Base-by-base conservation (phyloP, 2,113 vertebrate species). In the Scartelaos histophorus region DNA sequence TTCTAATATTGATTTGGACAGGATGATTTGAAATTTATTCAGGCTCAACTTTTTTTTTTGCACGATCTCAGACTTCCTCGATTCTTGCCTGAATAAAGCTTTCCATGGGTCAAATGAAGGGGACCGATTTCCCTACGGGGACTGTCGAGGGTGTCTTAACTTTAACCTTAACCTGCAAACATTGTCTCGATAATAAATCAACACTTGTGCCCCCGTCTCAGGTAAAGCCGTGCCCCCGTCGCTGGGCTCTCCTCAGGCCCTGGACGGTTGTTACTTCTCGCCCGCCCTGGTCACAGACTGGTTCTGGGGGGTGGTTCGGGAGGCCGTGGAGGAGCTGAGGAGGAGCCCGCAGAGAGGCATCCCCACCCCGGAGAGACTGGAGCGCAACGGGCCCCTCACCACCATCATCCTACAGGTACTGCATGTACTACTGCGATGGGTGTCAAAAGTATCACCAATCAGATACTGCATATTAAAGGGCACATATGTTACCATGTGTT, bases 241-340 rank as follows among this genome's bases (percentile, higher is more conserved):
- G 21, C 87, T 91, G 53, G 87, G 75, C 49, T 84, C 88, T 2
- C 82, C 93, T n/a, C 92, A 93, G 71, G 88, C 91, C 54, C 84
- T 93, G 77, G 92, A 93, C 5, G 93, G 93, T 11, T 92, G 86
- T 76, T 95, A 94, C 79, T 93, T 95, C 80, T 95, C 94, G 1
- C 93, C 94, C 3, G 21, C 79, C 60, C 82, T 93, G 75, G 94
- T 95, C 56, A 84, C 91, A 0, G 93, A 94, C 78, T 95, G 94
- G 94, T 94, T 95, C 78, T 93, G 91, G 92, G 88, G 81, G 1
- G 92, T 93, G 9, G 91, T 95, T 15, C 88, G 92, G 1, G 78
- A 82, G 38, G 93, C 90, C 0, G 93, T 94, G 22, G 92, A 92
- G 60, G 93, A 94, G 78, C 79, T 93, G 56, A 75, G 91, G 11